phyloP scores from a whole-genome alignment of 2,113 vertebrate species.

The Ciconia boyciana region DNA sequence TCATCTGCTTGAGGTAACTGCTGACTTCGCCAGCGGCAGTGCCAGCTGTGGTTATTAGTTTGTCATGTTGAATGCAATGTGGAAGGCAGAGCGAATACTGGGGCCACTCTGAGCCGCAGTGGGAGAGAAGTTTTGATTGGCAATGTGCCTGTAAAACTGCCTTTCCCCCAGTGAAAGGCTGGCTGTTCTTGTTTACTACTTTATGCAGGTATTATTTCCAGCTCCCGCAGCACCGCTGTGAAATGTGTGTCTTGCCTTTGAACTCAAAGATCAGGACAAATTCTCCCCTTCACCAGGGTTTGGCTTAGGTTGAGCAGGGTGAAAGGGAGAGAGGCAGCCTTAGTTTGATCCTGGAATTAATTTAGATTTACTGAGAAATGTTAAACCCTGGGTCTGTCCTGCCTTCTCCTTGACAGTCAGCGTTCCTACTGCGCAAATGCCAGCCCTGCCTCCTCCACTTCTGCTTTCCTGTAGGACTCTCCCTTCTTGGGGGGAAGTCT shows the following conservation, averaged over 20 bases:
- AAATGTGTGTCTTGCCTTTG: background rate
- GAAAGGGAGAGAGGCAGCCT: background rate
- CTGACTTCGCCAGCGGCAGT: conserved; percentile 5
- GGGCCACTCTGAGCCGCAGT: background rate
- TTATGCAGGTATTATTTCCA: background rate
- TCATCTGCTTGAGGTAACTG: conserved; percentile 8
- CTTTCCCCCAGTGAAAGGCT: background rate
- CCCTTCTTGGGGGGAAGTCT: background rate
- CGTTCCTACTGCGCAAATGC: background rate
- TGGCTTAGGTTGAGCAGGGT: background rate
- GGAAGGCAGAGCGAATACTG: background rate
- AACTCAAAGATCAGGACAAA: background rate
- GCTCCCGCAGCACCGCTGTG: background rate
- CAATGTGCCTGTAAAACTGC: background rate
- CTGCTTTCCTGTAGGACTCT: background rate
- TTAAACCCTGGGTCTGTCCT: background rate
- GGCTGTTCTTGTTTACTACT: background rate
- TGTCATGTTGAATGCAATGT: background rate
- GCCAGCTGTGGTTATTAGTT: conserved; percentile 52
- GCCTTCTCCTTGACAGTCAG: background rate
- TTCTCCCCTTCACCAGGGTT: background rate
- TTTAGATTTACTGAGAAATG: background rate
- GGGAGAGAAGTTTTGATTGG: background rate
- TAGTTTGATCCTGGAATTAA: background rate
- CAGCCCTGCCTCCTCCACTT: background rate